Percentiles rank a stretch among this genome's conserved stretches.
phyloP scores from a whole-genome alignment of 2,888 invertebrate species.

The Acheta domesticus region DNA sequence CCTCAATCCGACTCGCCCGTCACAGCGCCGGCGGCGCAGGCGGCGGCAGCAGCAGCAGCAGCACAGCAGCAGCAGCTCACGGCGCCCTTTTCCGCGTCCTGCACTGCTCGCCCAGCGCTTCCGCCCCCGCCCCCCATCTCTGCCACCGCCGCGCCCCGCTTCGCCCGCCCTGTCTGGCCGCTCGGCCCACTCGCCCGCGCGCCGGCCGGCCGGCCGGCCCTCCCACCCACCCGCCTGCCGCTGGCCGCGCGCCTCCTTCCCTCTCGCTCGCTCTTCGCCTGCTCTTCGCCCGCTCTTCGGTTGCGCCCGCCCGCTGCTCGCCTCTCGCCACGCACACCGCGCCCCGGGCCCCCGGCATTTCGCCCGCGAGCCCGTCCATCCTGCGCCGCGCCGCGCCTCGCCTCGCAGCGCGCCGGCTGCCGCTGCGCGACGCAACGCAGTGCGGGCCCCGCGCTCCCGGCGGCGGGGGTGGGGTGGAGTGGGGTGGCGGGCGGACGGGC shows the following conservation, averaged over 20 bases:
- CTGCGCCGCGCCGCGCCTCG: no score
- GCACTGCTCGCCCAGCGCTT: not conserved
- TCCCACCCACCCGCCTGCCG: not conserved
- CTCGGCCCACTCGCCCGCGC: not conserved
- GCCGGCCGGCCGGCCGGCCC: not conserved
- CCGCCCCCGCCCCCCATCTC: not conserved
- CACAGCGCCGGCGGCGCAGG: no score
- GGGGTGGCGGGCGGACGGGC: not conserved
- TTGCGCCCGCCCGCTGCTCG: not conserved
- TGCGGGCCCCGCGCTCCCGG: conserved; percentile 1
- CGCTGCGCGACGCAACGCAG: no score
- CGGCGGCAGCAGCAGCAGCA: no score
- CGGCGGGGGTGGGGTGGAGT: not conserved
- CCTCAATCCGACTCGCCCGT: no score
- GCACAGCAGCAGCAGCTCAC: no score
- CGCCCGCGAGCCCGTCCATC: no score
- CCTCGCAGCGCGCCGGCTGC: no score
- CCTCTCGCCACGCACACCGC: no score
- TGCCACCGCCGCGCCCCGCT: not conserved
- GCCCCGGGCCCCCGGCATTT: no score
- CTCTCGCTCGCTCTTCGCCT: not conserved
- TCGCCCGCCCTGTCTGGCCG: not conserved
- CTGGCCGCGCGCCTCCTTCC: not conserved
- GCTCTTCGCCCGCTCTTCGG: not conserved
- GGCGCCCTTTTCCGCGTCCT: not conserved